Percentiles rank a stretch among this genome's conserved stretches.
phyloP scores from a whole-genome alignment of 1,140 invertebrate genomes.

The Hirudo medicinalis region DNA sequence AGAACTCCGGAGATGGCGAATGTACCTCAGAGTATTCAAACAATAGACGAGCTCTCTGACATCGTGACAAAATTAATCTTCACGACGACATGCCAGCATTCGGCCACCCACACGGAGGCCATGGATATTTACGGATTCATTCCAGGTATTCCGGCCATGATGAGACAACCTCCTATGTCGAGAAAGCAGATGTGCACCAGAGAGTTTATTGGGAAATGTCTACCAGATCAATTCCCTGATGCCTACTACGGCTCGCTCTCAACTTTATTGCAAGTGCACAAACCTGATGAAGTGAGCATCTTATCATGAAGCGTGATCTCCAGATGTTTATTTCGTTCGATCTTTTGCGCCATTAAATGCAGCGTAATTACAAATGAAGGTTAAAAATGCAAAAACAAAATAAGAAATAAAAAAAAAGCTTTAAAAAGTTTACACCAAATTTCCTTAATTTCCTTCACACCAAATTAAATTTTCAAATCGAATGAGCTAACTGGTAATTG shows the following conservation, averaged over 20 bases:
- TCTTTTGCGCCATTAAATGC: too few relatives aligned
- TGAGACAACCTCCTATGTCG: constrained; percentile 14
- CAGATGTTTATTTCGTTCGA: background rate
- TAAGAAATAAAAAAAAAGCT: background rate
- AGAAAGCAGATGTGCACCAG: background rate
- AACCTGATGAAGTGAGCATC: constrained; percentile 16
- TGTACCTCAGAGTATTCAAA: background rate
- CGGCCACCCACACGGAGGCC: constrained; percentile 19
- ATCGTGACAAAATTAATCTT: constrained; percentile 18
- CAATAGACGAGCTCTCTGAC: constrained; percentile 13
- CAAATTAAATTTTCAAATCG: background rate
- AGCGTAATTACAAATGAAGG: too few relatives aligned
- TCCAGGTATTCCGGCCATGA: constrained; percentile 19
- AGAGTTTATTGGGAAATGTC: constrained; percentile 19
- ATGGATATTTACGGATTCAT: constrained; percentile 21
- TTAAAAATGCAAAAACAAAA: too few relatives aligned
- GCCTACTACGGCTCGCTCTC: constrained; percentile 21
- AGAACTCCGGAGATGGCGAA: background rate
- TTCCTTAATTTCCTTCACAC: background rate
- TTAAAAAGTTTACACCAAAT: background rate
- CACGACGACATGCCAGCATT: constrained; percentile 16
- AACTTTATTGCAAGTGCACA: constrained; percentile 16
- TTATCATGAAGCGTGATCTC: background rate
- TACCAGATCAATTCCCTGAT: constrained; percentile 21
- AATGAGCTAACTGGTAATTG: background rate